Conservation (phyloP, 2,113 vertebrate genomes). For the Tenebrosternarchus preto region DNA sequence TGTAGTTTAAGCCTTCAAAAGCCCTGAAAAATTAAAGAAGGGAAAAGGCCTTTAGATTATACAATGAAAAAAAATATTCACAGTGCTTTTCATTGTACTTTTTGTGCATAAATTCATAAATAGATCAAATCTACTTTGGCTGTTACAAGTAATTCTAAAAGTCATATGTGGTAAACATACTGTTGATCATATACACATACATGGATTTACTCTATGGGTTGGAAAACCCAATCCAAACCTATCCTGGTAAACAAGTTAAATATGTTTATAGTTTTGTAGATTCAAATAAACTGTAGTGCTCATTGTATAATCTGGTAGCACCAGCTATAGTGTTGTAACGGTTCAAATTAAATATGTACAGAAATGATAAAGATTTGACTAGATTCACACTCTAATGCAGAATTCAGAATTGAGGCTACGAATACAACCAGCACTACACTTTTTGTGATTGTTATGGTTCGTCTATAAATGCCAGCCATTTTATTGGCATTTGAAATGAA, state of each 20-base stretch:
- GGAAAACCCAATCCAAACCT: no score
- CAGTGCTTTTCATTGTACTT: no score
- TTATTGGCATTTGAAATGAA: slow-evolving; percentile 24
- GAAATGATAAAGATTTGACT: background rate
- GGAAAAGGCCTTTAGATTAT: no score
- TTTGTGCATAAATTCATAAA: no score
- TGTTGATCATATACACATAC: no score
- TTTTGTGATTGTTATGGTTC: background rate
- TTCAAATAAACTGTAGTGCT: background rate
- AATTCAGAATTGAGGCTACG: background rate
- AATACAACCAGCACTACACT: background rate
- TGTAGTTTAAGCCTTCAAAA: no score
- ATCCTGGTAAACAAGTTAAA: slow-evolving; percentile 5
- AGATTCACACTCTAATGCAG: background rate
- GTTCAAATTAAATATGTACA: background rate
- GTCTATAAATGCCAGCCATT: background rate
- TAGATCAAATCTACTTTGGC: no score
- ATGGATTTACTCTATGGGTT: no score
- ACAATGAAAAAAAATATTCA: no score
- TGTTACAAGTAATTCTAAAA: no score
- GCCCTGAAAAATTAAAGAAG: no score
- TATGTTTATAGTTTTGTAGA: background rate
- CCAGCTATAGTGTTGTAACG: background rate
- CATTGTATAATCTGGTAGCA: background rate
- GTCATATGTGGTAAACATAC: no score